phyloP scores from a whole-genome alignment of 35 echinoderm and acorn worm species.

The Nesometra sesokonis region DNA sequence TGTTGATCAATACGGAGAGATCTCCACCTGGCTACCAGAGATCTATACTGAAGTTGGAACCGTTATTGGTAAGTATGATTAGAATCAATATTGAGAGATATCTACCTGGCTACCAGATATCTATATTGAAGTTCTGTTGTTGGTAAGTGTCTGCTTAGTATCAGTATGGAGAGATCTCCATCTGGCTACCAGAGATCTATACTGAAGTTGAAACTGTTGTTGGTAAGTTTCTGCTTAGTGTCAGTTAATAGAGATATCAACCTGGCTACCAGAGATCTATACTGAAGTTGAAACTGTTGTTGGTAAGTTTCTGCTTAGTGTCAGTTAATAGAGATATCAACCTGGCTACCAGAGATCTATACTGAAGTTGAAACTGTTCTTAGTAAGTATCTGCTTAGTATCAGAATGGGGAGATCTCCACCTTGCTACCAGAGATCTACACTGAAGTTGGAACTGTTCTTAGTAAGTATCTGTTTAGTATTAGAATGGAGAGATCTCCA shows the following conservation, averaged over 20 bases:
- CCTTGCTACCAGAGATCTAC: constrained; percentile 18
- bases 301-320: too few relatives aligned
- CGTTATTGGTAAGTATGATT: constrained; percentile 9
- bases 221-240: background rate
- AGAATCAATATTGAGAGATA: background rate
- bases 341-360: constrained; percentile 19
- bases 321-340: background rate
- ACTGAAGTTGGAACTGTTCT: constrained; percentile 31
- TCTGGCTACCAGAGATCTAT: constrained; percentile 18
- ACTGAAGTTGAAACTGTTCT: constrained; percentile 16
- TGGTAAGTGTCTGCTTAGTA: background rate
- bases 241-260: background rate
- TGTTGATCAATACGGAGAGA: constrained; percentile 13
- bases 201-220: constrained; percentile 30
- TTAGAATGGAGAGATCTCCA: constrained; percentile 1
- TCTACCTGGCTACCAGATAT: background rate
- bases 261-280: too few relatives aligned
- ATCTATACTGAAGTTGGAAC: constrained; percentile 31
- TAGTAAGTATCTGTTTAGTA: background rate
- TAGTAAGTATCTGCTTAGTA: background rate
- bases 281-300: too few relatives aligned
- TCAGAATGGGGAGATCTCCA: constrained; percentile 2
- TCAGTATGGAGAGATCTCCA: constrained; percentile 5
- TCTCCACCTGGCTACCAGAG: constrained; percentile 10
- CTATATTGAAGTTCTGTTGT: too few relatives aligned